These are phyloP conservation scores for Tineola bisselliella DNA, from an alignment of 2,888 invertebrate species.

Conservation along the genomic window DNA sequence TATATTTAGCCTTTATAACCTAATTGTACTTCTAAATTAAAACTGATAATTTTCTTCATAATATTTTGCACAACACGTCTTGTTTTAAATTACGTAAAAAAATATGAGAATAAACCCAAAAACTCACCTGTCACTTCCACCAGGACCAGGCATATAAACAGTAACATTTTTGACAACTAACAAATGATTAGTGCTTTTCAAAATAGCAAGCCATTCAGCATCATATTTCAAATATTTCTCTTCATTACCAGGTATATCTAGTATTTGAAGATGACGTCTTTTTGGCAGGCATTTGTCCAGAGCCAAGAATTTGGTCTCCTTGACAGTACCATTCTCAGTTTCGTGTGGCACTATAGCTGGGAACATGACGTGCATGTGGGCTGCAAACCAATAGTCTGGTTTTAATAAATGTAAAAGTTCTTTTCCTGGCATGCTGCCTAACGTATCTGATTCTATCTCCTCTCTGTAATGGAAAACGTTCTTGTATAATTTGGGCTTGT, in stretches of 20 bases:
- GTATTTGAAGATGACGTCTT: slow-evolving; percentile 87
- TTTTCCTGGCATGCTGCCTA: slow-evolving; percentile 90
- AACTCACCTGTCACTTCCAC: slow-evolving; percentile 71
- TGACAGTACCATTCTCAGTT: slow-evolving; percentile 37
- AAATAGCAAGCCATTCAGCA: slow-evolving; percentile 92
- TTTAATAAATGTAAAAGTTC: slow-evolving; percentile 82
- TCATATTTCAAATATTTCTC: slow-evolving; percentile 77
- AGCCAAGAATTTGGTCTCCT: slow-evolving; percentile 83
- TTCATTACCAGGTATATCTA: slow-evolving; percentile 71
- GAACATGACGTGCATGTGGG: slow-evolving; percentile 97
- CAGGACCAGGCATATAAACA: slow-evolving; percentile 86
- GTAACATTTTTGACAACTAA: slow-evolving; percentile 74
- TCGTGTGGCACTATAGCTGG: slow-evolving; percentile 85
- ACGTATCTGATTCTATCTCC: slow-evolving; percentile 80
- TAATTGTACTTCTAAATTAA: too few relatives aligned
- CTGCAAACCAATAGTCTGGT: slow-evolving; percentile 96
- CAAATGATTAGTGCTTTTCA: slow-evolving; percentile 89
- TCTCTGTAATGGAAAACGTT: slow-evolving; percentile 62
- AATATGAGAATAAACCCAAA: neutral
- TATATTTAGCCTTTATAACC: too few relatives aligned
- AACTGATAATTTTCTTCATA: too few relatives aligned
- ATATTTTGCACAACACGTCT: too few relatives aligned
- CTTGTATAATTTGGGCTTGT: neutral
- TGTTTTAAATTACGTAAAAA: too few relatives aligned
- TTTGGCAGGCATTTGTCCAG: slow-evolving; percentile 96